Base-by-base conservation (phyloP, 2,888 invertebrate species). In the Cheilosia urbana region DNA sequence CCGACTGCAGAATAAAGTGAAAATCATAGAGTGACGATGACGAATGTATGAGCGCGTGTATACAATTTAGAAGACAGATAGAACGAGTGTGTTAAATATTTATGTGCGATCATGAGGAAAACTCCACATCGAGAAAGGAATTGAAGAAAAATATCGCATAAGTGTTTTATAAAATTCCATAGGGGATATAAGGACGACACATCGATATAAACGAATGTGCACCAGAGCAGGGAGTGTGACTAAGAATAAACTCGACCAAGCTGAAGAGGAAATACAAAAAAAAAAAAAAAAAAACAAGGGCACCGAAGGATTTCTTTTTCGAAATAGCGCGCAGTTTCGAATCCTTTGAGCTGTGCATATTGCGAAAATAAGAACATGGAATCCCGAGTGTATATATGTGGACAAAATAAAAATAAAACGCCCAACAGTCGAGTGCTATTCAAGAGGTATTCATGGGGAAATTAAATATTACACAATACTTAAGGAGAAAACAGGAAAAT, bases 401-500 rank as follows among this genome's bases (percentile, higher is more conserved):
- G 4, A 2, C 15, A 60, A 69, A 21, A 60, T 21, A 27, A 51
- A 30, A 9, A 27, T 5, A 30, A 30, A 30, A 34, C 4, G 30
- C 63, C 51, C 51, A 71, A 65, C 71, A 45, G 47, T 40, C 42
- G 21, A 51, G 30, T 58, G 68, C 30, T 68, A 69, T 40, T 51
- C 58, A 63, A 57, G 51, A 77, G 62, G 66, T 72, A 81, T 85
- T 77, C 81, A 81, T 77, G 77, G 57, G 68, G 81, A 85, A 85
- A 85, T 85, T 72, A 81, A 85, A 85, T 85, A 85, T 85, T 85
- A 80, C 72, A 72, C 76, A 71, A 65, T 71, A 84, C 73, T 84
- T 80, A 76, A 40, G 15, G 47, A 72, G 17, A 21, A 72, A 62
- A 42, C 51, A 51, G 62, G 37, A 49, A 49, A 65, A 75, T 24